Conservation (phyloP, 2,797 vertebrate species). For the Microctenopoma lineatum region DNA sequence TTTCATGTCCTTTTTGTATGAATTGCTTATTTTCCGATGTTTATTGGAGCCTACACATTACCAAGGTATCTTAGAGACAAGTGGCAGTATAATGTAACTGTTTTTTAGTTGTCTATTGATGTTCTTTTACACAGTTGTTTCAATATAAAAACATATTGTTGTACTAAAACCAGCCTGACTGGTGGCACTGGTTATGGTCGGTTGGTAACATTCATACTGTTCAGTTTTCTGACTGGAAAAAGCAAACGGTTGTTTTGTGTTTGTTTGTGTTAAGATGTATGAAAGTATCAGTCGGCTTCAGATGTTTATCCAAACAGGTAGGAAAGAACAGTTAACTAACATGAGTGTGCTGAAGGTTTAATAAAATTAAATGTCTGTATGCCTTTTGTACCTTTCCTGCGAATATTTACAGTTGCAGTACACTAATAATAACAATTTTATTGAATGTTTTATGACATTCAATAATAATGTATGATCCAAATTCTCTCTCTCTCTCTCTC, state of each 20-base stretch:
- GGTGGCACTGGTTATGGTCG: not conserved
- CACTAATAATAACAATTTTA: constrained; percentile 32
- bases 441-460: constrained; percentile 24
- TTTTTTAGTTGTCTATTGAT: not conserved
- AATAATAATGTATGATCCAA: too few species aligned
- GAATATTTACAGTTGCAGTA: constrained; percentile 49
- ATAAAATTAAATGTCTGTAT: constrained; percentile 36
- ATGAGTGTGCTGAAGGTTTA: constrained; percentile 40
- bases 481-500: too few species aligned
- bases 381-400: constrained; percentile 60
- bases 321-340: constrained; percentile 31
- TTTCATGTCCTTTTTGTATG: constrained; percentile 29
- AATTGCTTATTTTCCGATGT: constrained; percentile 15
- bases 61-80: constrained; percentile 7
- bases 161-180: constrained; percentile 8
- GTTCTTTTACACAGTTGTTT: constrained; percentile 3
- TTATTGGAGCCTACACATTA: constrained; percentile 2
- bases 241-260: constrained; percentile 3
- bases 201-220: not conserved
- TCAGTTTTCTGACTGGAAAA: constrained; percentile 4
- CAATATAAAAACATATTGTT: not conserved
- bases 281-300: constrained; percentile 8
- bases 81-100: not conserved
- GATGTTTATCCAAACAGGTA: constrained; percentile 11
- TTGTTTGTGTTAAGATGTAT: not conserved